Conservation (phyloP, 2,888 invertebrate genomes). For the Bellardia bayeri region DNA sequence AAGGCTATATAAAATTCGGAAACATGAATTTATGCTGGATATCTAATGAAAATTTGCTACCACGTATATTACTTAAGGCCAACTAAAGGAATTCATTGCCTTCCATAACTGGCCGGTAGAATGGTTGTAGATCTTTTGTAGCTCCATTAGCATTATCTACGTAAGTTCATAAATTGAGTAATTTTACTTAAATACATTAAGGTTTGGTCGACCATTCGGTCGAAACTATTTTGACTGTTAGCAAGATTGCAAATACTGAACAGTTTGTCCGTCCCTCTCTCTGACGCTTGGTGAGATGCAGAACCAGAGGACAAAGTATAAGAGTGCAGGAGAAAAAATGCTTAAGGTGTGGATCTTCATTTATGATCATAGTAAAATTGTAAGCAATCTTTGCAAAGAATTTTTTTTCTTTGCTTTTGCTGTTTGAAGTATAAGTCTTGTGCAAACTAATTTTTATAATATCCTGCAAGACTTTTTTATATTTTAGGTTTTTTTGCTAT, state of each 20-base stretch:
- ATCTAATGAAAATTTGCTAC: too few species aligned
- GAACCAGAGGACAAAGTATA: neutral
- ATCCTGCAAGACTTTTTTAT: conserved; percentile 50
- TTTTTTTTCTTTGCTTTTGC: neutral
- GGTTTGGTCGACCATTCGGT: conserved; percentile 47
- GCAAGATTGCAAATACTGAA: conserved; percentile 23
- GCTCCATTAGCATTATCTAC: conserved; percentile 73
- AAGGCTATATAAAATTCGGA: too few species aligned
- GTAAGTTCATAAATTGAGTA: conserved; percentile 77
- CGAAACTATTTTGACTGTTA: conserved; percentile 49
- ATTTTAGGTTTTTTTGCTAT: conserved; percentile 28
- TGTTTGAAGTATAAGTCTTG: conserved; percentile 39
- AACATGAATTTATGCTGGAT: too few species aligned
- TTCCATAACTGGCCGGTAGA: neutral
- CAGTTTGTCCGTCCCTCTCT: conserved; percentile 31
- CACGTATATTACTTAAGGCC: neutral
- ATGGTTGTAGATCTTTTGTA: conserved; percentile 40
- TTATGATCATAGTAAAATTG: conserved; percentile 61
- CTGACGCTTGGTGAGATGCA: neutral
- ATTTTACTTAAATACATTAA: conserved; percentile 75
- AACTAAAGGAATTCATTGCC: conserved; percentile 8
- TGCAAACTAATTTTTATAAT: conserved; percentile 63
- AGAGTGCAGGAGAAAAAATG: conserved; percentile 15
- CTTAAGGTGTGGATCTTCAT: conserved; percentile 72
- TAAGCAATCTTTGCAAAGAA: conserved; percentile 47